A percentile compares a stretch with the other conserved stretches of the same genome.
These are phyloP conservation scores for Oceanodroma leucorhoa DNA, from an alignment of 2,797 vertebrate genomes.

Conservation along the genomic window DNA sequence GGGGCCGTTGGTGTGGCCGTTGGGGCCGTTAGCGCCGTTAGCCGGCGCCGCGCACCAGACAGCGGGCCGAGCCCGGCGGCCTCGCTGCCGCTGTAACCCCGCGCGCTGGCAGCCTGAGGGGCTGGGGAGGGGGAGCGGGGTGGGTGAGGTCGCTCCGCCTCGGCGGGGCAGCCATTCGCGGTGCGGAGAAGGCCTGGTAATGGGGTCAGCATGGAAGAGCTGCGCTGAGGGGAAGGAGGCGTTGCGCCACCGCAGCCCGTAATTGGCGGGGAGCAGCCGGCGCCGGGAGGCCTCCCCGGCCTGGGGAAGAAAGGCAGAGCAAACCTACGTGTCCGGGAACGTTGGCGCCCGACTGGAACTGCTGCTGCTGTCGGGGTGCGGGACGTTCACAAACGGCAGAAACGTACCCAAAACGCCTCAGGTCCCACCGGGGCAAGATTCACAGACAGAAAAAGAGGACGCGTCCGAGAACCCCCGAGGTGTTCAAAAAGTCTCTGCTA, in stretches of 20 bases:
- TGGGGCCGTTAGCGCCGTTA: too few relatives aligned
- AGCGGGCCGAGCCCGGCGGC: fast-evolving
- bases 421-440: fast-evolving
- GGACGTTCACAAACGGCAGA: fast-evolving
- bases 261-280: neutral
- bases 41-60: fast-evolving
- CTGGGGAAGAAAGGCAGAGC: neutral
- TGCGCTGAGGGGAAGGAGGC: neutral
- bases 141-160: neutral
- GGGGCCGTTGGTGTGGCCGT: fast-evolving
- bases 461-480: too few relatives aligned
- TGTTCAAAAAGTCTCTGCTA: fast-evolving
- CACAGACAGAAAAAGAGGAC: neutral
- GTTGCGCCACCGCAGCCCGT: neutral
- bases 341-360: fast-evolving
- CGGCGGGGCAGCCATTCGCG: neutral
- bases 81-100: neutral
- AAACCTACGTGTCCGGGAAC: fast-evolving
- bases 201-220: fast-evolving
- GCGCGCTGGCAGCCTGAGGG: too few relatives aligned
- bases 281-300: too few relatives aligned
- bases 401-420: fast-evolving
- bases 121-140: neutral
- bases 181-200: too few relatives aligned
- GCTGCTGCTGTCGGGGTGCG: fast-evolving